Base-by-base conservation (phyloP, 64 coral and sea anemone genomes). In the Montipora sp. region DNA sequence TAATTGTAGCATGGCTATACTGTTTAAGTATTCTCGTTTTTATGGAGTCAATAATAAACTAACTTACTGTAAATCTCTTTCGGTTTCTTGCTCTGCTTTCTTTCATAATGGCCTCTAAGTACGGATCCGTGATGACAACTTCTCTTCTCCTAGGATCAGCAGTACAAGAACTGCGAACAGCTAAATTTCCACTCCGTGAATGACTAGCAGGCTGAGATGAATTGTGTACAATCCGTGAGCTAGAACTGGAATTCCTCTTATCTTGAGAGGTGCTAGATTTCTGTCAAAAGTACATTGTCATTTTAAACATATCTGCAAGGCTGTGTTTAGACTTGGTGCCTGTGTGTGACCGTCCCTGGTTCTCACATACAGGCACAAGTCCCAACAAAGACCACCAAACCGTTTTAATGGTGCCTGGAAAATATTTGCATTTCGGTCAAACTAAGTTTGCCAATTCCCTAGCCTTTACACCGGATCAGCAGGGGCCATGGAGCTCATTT, bases 51-150 rank as follows among this genome's bases (percentile, higher is more conserved):
- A 18, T 60, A 16, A n/a, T 69, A 43, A 22, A 46, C 15, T 74
- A 13, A 47, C 90, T 75, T 77, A 92, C 90, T 23, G 90, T 59
- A 24, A 83, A 92, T 77, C 90, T 92, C 11, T 75, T 74, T 24
- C 75, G 75, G 16, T 73, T 92, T n/a, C 80, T 84, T 75, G 80
- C 90, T 77, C 70, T 73, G 7, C 51, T 92, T 82, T 84, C 80
- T 51, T 92, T 92, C 49, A 80, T 66, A 14, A 92, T 7, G 3
- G 80, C 80, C 24, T 73, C 80, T 18, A 92, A 83, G 75, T 88
- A 88, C 3, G 87, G 87, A 73, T 88, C 72, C 5, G 82, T 72
- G 61, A 85, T 85, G 2, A 85, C 46, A 47, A 85, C 11, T 85
- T 85, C 82, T 49, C 51, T 85, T 18, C 65, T 70, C 13, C 82